Base-by-base conservation (phyloP, 2,888 invertebrate species). In the Cheilosia soror region DNA sequence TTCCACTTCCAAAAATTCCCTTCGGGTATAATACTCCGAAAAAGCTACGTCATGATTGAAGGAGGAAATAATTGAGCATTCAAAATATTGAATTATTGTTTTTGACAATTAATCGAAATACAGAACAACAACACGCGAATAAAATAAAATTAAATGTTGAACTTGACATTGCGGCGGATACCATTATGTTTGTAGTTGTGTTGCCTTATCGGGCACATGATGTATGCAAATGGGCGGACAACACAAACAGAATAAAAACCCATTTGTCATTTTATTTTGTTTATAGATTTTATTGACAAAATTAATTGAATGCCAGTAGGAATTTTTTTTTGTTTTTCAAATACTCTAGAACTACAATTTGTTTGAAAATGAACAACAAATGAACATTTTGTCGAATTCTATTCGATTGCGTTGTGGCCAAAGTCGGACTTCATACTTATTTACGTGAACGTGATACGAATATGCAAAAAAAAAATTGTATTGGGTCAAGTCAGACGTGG, bases 131-230 rank as follows among this genome's bases (percentile, higher is more conserved):
- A 53, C 31, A 76, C 51, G 29, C 40, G 25, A 53, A 27, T 5
- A 29, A 57, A 42, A 65, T 37, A 65, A 15, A 65, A 63, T 57
- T 76, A 42, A 58, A 11, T 60, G 58, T 58, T 66, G 76, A 76
- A 76, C 76, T 76, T 76, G 76, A 76, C 76, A 66, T 76, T 76
- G 76, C 37, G 58, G 66, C 66, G 49, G 65, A 65, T 75, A 57
- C 47, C 57, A 65, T 47, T 15, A 20, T 15, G 33, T 1, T 9
- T 9, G 33, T 33, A 37, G 11, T 9, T 37, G 37, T 11, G 15
- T 6, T 7, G 57, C 44, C 75, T 75, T 75, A 75, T 75, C 75
- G 65, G 37, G 31, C 62, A 53, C 72, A 42, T 62, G 53, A 55
- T 73, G 73, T 63, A 73, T 73, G 51, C 31, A 51, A 11, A 49